Conservation (phyloP, 2,888 invertebrate genomes). For the Chromoteleia sp. region DNA sequence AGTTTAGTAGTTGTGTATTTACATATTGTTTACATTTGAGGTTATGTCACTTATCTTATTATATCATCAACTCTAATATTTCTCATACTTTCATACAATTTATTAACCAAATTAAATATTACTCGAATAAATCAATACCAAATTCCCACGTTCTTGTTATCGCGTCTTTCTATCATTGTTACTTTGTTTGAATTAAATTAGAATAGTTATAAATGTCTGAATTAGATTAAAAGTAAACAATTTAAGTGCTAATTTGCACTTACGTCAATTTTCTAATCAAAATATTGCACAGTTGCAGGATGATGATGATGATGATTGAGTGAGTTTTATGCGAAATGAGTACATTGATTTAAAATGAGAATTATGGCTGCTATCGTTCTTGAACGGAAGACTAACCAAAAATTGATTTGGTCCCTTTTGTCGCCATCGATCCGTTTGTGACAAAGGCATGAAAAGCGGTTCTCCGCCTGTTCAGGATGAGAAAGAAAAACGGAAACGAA, state of each 20-base stretch:
- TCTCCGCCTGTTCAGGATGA: slow-evolving; percentile 18
- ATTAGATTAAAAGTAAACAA: too few species aligned
- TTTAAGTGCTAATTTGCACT: neutral
- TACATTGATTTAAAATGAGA: slow-evolving; percentile 7
- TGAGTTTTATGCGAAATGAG: neutral
- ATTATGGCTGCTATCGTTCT: slow-evolving; percentile 15
- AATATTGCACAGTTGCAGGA: neutral
- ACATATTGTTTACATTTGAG: slow-evolving; percentile 5
- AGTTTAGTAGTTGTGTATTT: too few species aligned
- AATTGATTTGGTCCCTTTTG: slow-evolving; percentile 35
- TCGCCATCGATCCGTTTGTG: slow-evolving; percentile 32
- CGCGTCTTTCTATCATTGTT: too few species aligned
- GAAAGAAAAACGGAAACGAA: slow-evolving; percentile 46
- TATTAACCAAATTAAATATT: too few species aligned
- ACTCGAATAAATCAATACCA: too few species aligned
- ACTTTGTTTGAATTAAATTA: too few species aligned
- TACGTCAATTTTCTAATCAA: neutral
- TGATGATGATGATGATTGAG: neutral
- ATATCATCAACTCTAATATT: too few species aligned
- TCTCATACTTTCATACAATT: too few species aligned
- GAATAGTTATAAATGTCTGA: too few species aligned
- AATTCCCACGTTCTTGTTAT: too few species aligned
- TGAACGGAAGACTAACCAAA: slow-evolving; percentile 9
- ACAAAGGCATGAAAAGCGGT: slow-evolving; percentile 38
- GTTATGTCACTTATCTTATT: neutral